These are phyloP conservation scores for Chaetorhynchus papuensis DNA, from an alignment of 2,113 vertebrate species.

Conservation along the genomic window DNA sequence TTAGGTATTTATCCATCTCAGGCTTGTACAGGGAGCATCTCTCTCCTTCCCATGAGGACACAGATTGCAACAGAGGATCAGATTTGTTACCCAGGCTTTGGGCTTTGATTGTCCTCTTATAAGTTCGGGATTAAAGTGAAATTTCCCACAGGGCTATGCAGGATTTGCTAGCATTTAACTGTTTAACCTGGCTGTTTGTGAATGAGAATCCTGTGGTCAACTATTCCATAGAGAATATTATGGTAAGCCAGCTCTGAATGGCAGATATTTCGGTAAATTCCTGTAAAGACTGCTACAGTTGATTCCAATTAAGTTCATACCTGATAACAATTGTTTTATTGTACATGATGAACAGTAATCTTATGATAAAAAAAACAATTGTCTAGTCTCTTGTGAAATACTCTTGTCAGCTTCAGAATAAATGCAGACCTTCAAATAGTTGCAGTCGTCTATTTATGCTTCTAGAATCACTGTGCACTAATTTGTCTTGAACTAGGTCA, in stretches of 20 bases:
- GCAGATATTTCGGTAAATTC: constrained; percentile 76
- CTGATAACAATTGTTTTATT: constrained; percentile 70
- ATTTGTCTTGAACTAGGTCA: constrained; percentile 49
- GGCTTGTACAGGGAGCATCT: constrained; percentile 91
- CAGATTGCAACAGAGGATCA: constrained; percentile 97
- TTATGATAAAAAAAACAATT: constrained; percentile 58
- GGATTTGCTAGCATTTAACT: constrained; percentile 99
- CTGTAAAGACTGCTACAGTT: constrained; percentile 71
- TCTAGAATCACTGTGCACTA: constrained; percentile 43
- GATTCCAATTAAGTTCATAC: constrained; percentile 78
- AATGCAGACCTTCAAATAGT: constrained; percentile 61
- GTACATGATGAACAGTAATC: constrained; percentile 56
- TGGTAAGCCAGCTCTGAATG: constrained; percentile 81
- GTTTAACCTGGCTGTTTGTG: constrained; percentile 98
- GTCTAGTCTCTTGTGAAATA: constrained; percentile 50
- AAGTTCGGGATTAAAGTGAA: constrained; percentile 99
- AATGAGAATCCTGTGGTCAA: constrained; percentile 89
- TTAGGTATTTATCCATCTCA: constrained; percentile 99
- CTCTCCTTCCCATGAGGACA: constrained; percentile 89
- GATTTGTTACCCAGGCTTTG: constrained; percentile 99
- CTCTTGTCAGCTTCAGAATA: constrained; percentile 51
- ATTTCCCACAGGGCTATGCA: constrained; percentile 99
- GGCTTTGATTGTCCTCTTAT: constrained; percentile 99
- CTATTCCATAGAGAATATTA: constrained; percentile 86
- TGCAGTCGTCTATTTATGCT: not conserved